phyloP scores from a whole-genome alignment of 2,888 invertebrate genomes.

The Ganaspis brasiliensis region DNA sequence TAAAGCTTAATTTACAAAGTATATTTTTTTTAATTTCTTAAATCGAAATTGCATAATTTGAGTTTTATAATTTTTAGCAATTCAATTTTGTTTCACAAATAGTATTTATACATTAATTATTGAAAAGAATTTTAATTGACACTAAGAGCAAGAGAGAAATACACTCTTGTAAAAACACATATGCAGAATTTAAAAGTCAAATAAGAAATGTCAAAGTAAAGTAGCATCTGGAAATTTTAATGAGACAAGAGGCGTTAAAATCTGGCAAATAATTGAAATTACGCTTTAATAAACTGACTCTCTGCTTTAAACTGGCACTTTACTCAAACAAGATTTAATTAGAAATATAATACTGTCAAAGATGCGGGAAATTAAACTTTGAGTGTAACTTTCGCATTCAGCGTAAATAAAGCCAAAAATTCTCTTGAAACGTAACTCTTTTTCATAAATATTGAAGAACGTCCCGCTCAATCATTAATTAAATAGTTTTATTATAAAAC shows the following conservation, averaged over 20 bases:
- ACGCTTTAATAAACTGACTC: constrained; percentile 22
- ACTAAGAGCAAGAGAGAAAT: background rate
- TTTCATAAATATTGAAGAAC: too few species aligned
- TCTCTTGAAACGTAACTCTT: background rate
- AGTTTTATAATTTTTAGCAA: too few species aligned
- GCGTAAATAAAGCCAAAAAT: constrained; percentile 22
- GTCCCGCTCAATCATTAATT: too few species aligned
- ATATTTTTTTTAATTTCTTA: too few species aligned
- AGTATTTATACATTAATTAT: too few species aligned
- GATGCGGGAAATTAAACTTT: constrained; percentile 13
- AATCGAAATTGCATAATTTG: too few species aligned
- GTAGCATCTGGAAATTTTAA: constrained; percentile 39
- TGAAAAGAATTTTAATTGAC: background rate
- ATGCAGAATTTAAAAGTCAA: constrained; percentile 29
- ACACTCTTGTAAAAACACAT: background rate
- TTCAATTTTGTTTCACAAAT: too few species aligned
- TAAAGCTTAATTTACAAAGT: too few species aligned
- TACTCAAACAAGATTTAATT: constrained; percentile 18
- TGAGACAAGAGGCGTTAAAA: constrained; percentile 35
- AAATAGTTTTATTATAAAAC: too few species aligned
- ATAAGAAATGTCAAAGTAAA: constrained; percentile 11
- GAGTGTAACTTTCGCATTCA: background rate
- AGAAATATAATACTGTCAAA: constrained; percentile 24
- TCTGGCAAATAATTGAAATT: constrained; percentile 34
- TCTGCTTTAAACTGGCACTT: constrained; percentile 19